These are phyloP conservation scores for Drosophila truncata DNA, from an alignment of 1,140 invertebrate species.

Conservation along the genomic window DNA sequence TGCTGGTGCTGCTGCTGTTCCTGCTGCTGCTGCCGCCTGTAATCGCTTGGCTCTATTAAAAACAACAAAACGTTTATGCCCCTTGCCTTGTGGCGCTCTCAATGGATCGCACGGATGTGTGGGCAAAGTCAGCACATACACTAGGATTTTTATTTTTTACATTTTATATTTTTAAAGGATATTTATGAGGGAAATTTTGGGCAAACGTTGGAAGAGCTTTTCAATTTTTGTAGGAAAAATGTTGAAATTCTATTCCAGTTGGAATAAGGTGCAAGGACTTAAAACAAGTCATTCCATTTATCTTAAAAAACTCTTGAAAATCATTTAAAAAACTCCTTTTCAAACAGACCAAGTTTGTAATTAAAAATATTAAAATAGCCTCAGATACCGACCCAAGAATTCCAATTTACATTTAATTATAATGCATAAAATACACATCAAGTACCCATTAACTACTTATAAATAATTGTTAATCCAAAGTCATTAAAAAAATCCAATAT, in stretches of 20 bases:
- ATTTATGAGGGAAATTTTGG: background rate
- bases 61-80: slow-evolving; percentile 81
- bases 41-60: slow-evolving; percentile 81
- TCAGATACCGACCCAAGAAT: background rate
- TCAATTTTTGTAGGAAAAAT: background rate
- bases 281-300: background rate
- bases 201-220: too few species aligned
- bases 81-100: slow-evolving; percentile 70
- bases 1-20: slow-evolving; percentile 37
- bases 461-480: background rate
- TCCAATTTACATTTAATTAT: background rate
- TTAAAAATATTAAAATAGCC: background rate
- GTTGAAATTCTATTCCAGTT: background rate
- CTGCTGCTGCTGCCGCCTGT: slow-evolving; percentile 63
- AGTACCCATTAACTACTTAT: too few species aligned
- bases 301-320: background rate
- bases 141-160: background rate
- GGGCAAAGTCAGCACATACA: slow-evolving; percentile 55
- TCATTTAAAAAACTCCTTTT: too few species aligned
- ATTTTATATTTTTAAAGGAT: background rate
- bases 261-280: background rate
- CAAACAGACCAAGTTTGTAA: too few species aligned
- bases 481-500: background rate
- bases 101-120: slow-evolving; percentile 63
- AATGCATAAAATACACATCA: background rate